A percentile compares a stretch with the other conserved stretches of the same genome.
Conservation (phyloP, 2,113 vertebrate genomes). For the Python bivittatus region DNA sequence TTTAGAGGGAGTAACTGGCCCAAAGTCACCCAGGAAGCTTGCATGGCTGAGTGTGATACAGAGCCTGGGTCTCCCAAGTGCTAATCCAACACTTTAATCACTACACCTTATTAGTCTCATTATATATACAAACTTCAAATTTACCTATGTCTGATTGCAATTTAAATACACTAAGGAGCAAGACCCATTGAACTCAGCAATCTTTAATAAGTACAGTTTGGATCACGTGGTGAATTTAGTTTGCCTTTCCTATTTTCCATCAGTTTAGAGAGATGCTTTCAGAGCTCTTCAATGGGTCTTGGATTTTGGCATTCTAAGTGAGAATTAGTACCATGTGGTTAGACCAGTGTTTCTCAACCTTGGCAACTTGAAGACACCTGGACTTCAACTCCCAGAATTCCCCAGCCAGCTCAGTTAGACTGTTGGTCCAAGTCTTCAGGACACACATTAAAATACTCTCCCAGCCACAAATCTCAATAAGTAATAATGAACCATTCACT, state of each 20-base stretch:
- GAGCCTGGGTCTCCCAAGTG: neutral
- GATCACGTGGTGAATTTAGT: neutral
- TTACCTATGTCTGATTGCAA: neutral
- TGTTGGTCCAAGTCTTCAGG: neutral
- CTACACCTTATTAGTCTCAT: neutral
- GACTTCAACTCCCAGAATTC: too few species aligned
- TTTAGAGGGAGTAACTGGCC: neutral
- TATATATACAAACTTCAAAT: neutral
- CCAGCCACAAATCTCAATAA: neutral
- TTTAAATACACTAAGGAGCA: neutral
- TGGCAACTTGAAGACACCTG: too few species aligned
- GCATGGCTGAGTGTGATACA: neutral
- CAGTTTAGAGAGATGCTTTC: neutral
- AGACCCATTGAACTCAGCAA: neutral
- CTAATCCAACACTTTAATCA: neutral
- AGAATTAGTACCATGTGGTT: neutral
- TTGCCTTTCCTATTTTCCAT: neutral
- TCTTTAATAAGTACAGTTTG: neutral
- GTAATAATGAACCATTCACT: neutral
- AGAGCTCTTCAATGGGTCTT: neutral
- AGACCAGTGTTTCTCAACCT: too few species aligned
- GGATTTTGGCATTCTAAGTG: neutral
- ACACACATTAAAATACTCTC: neutral
- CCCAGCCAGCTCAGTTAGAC: too few species aligned
- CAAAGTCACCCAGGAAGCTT: neutral